Conservation (phyloP, 2,113 vertebrate species). For the Barbus barbus region DNA sequence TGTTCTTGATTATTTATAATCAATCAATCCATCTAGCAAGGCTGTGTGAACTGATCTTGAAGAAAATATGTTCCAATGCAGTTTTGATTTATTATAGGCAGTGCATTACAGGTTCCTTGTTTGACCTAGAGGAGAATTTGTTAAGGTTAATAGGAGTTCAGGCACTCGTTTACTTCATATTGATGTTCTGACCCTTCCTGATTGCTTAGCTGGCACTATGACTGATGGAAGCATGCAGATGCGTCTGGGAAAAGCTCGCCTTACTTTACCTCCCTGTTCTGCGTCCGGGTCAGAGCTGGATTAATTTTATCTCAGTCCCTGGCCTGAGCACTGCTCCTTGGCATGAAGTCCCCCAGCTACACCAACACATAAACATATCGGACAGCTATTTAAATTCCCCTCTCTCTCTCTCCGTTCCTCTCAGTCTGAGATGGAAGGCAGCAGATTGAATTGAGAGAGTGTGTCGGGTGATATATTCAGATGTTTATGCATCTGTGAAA, state of each 20-base stretch:
- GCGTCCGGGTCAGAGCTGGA: slow-evolving; percentile 40
- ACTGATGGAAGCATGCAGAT: slow-evolving; percentile 28
- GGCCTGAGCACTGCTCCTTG: slow-evolving; percentile 21
- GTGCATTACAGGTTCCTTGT: slow-evolving; percentile 8
- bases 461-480: slow-evolving; percentile 28
- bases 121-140: slow-evolving; percentile 30
- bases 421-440: background rate
- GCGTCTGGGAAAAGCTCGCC: slow-evolving; percentile 2
- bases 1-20: background rate
- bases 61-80: no score
- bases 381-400: slow-evolving; percentile 39
- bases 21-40: no score
- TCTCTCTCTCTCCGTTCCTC: background rate
- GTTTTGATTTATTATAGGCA: no score
- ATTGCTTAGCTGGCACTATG: slow-evolving; percentile 42
- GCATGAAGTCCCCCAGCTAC: slow-evolving; percentile 15
- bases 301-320: slow-evolving; percentile 36
- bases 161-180: slow-evolving; percentile 38
- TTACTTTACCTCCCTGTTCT: slow-evolving; percentile 36
- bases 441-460: slow-evolving; percentile 17
- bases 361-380: slow-evolving; percentile 36
- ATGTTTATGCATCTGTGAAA: slow-evolving; percentile 41
- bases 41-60: background rate
- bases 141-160: slow-evolving; percentile 29
- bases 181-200: slow-evolving; percentile 46